A percentile compares a stretch with the other conserved stretches of the same genome.
Evolutionary conservation across 2,888 invertebrate species (phyloP).

Genomic region (Pardosa pseudoannulata): DNA sequence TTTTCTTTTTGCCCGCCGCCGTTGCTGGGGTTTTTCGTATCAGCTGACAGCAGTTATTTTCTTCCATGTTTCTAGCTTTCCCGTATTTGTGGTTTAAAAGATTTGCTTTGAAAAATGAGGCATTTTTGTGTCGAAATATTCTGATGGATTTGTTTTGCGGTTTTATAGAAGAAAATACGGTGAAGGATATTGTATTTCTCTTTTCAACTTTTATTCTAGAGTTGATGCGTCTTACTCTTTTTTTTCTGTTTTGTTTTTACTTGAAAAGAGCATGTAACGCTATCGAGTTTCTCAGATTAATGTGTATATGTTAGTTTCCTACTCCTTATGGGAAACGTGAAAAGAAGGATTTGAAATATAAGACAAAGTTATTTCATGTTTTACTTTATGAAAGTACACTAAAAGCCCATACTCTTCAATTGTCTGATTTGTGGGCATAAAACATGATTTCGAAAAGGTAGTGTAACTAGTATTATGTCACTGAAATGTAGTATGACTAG

Average conservation of each 20-base stretch:
- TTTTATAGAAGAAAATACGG: not conserved
- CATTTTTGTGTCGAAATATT: not conserved
- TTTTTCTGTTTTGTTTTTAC: no score
- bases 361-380: no score
- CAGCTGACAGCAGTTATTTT: not conserved
- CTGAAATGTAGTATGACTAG: no score
- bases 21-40: constrained; percentile 8
- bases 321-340: no score
- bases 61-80: not conserved
- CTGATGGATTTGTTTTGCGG: constrained; percentile 3
- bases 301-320: not conserved
- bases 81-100: not conserved
- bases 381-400: no score
- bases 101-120: not conserved
- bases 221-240: not conserved
- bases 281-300: not conserved
- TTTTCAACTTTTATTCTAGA: not conserved
- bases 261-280: not conserved
- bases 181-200: not conserved
- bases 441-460: no score
- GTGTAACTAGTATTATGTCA: no score
- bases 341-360: no score
- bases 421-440: no score
- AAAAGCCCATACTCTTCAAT: no score
- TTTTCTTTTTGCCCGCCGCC: constrained; percentile 36